Evolutionary conservation across 2,888 invertebrate species (phyloP).

Genomic region (Lamellibrachia columna): DNA sequence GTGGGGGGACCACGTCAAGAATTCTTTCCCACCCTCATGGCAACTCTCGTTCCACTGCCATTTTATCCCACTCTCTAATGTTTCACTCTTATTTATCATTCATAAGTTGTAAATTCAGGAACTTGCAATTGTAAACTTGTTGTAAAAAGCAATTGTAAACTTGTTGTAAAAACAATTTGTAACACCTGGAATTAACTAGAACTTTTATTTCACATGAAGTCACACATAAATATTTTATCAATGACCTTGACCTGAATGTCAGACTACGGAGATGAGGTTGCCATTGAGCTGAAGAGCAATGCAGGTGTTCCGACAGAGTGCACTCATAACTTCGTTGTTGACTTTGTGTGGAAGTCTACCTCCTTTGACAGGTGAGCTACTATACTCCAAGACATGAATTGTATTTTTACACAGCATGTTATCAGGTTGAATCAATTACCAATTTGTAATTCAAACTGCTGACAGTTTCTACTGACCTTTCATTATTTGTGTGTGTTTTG

Average conservation of each 20-base stretch:
- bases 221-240: not conserved
- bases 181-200: not conserved
- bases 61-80: not conserved
- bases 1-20: not conserved
- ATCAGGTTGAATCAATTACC: not conserved
- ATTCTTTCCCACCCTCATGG: not conserved
- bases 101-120: not conserved
- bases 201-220: not conserved
- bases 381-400: not conserved
- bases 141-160: not conserved
- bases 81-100: not conserved
- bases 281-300: conserved; percentile 92
- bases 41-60: not conserved
- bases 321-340: conserved; percentile 94
- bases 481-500: no score
- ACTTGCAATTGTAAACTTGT: not conserved
- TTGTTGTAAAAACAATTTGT: not conserved
- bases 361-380: conserved; percentile 83
- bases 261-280: conserved; percentile 96
- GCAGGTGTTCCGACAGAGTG: conserved; percentile 93
- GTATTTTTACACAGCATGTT: not conserved
- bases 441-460: no score
- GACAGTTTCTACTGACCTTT: no score
- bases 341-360: conserved; percentile 99
- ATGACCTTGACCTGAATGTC: conserved; percentile 27